Evolutionary conservation across 2,888 invertebrate species (phyloP).

Genomic region (Bugulina stolonifera): DNA sequence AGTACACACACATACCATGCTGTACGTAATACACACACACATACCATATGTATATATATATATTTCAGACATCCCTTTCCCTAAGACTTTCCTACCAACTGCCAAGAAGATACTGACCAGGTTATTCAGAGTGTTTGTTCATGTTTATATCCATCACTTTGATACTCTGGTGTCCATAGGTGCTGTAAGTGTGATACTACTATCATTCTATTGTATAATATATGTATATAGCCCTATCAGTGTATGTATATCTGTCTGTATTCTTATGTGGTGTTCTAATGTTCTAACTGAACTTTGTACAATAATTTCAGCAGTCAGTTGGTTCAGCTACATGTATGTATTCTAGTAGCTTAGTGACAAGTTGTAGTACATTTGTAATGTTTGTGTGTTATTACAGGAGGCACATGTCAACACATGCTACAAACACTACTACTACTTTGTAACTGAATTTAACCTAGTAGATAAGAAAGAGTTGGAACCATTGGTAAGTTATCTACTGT

Average conservation of each 20-base stretch:
- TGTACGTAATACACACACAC: too few species aligned
- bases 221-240: too few species aligned
- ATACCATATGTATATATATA: too few species aligned
- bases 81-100: slow-evolving; percentile 70
- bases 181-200: slow-evolving; percentile 73
- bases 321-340: too few species aligned
- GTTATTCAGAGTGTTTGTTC: slow-evolving; percentile 82
- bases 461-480: slow-evolving; percentile 79
- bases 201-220: too few species aligned
- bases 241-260: too few species aligned
- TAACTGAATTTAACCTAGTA: slow-evolving; percentile 77
- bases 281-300: too few species aligned
- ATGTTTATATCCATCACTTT: slow-evolving; percentile 90
- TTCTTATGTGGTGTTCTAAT: too few species aligned
- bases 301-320: too few species aligned
- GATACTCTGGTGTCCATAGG: slow-evolving; percentile 78
- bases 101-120: slow-evolving; percentile 82
- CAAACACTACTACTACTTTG: slow-evolving; percentile 89
- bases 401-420: slow-evolving; percentile 90
- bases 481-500: slow-evolving; percentile 51
- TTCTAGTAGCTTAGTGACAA: too few species aligned
- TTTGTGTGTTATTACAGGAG: slow-evolving; percentile 66
- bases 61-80: slow-evolving; percentile 84
- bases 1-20: too few species aligned
- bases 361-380: slow-evolving; percentile 77